phyloP scores from a whole-genome alignment of 1,140 invertebrate genomes.

The Asobara japonica region DNA sequence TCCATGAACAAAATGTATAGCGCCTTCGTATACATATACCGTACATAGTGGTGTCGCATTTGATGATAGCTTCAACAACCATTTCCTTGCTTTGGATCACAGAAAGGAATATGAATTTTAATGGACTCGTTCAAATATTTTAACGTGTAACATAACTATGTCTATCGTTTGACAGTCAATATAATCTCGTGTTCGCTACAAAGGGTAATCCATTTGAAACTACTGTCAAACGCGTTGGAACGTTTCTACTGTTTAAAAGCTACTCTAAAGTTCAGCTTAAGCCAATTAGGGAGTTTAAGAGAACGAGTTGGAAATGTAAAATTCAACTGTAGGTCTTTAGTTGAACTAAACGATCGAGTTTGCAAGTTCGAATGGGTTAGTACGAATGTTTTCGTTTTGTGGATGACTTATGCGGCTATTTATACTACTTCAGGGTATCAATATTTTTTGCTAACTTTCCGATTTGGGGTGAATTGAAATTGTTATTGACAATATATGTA shows the following conservation, averaged over 20 bases:
- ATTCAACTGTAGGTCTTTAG: slow-evolving; percentile 32
- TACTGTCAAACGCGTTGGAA: slow-evolving; percentile 22
- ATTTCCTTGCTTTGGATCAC: too few species aligned
- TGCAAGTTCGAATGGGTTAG: neutral
- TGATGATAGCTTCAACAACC: too few species aligned
- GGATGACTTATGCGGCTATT: neutral
- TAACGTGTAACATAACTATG: neutral
- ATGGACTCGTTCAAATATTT: neutral
- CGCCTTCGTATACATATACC: too few species aligned
- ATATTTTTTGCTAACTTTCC: neutral
- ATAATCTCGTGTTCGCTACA: slow-evolving; percentile 8
- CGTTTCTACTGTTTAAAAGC: slow-evolving; percentile 28
- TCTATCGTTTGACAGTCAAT: neutral
- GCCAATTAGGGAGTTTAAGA: slow-evolving; percentile 32
- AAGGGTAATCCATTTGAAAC: slow-evolving; percentile 22
- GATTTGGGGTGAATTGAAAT: too few species aligned
- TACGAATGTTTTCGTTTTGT: neutral
- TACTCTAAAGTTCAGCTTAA: slow-evolving; percentile 15
- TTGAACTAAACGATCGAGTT: neutral
- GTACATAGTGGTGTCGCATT: too few species aligned
- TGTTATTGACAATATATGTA: too few species aligned
- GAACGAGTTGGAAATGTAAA: slow-evolving; percentile 25
- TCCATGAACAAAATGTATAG: too few species aligned
- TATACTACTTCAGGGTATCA: too few species aligned
- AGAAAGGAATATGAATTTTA: too few species aligned